Evolutionary conservation across 2,888 invertebrate species (phyloP).

Genomic region (Eupithecia exiguata): DNA sequence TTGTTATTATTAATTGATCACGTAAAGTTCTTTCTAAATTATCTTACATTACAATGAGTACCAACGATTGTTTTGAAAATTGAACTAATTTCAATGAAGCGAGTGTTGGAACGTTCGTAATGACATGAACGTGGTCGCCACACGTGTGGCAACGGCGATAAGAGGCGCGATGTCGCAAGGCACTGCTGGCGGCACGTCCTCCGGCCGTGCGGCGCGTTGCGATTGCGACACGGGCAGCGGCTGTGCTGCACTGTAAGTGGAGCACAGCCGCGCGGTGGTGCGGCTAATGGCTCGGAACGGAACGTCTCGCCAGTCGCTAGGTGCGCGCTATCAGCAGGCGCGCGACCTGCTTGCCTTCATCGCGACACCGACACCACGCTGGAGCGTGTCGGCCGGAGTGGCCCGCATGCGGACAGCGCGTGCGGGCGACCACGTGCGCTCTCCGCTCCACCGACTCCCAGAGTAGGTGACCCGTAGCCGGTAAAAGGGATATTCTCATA

Average conservation of each 20-base stretch:
- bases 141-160: constrained; percentile 42
- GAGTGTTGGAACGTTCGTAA: constrained; percentile 16
- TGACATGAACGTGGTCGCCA: constrained; percentile 33
- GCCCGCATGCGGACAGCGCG: neutral
- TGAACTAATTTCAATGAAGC: constrained; percentile 22
- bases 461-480: neutral
- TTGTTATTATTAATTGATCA: too few relatives aligned
- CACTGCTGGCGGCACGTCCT: constrained; percentile 43
- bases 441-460: neutral
- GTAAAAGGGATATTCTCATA: neutral
- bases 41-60: neutral
- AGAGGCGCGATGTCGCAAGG: constrained; percentile 28
- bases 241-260: constrained; percentile 5
- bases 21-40: constrained; percentile 1
- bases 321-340: neutral
- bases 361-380: neutral
- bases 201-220: constrained; percentile 1
- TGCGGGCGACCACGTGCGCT: neutral
- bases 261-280: constrained; percentile 39
- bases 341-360: constrained; percentile 59
- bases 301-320: constrained; percentile 47
- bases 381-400: neutral
- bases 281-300: constrained; percentile 77
- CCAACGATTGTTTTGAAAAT: constrained; percentile 14
- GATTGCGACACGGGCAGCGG: constrained; percentile 54